Evolutionary conservation across 2,113 vertebrate species (phyloP).

Genomic region (Girardinichthys multiradiatus): DNA sequence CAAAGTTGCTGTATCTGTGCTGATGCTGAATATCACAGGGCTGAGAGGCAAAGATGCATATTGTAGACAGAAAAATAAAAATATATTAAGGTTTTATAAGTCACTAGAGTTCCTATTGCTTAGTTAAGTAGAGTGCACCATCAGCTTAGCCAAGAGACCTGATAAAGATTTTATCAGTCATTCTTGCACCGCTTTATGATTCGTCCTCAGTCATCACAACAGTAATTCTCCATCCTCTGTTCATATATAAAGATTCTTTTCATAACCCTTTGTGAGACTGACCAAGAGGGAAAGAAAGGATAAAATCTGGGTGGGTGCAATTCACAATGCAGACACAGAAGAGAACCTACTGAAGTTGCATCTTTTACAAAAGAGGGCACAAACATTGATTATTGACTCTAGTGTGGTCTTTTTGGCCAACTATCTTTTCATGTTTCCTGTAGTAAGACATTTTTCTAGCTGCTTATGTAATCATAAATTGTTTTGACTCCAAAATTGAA

Average conservation of each 20-base stretch:
- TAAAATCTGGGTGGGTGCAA: neutral
- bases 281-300: neutral
- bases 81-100: constrained; percentile 15
- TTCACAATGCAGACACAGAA: neutral
- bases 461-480: too few relatives aligned
- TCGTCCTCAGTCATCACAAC: constrained; percentile 1
- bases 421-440: constrained; percentile 8
- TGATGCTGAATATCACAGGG: constrained; percentile 46
- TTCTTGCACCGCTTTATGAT: constrained; percentile 28
- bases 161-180: constrained; percentile 1
- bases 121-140: constrained; percentile 6
- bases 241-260: constrained; percentile 11
- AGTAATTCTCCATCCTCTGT: neutral
- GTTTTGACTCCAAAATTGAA: neutral
- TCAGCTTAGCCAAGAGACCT: constrained; percentile 18
- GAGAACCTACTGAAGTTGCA: constrained; percentile 8
- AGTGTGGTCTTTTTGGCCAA: neutral
- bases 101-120: constrained; percentile 18
- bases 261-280: constrained; percentile 20
- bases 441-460: neutral
- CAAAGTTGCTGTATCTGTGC: constrained; percentile 69
- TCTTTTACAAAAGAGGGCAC: neutral
- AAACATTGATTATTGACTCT: constrained; percentile 23
- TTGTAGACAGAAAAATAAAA: constrained; percentile 5
- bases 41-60: constrained; percentile 39